Base-by-base conservation (phyloP, 2,888 invertebrate species). In the Theristus sp. region DNA sequence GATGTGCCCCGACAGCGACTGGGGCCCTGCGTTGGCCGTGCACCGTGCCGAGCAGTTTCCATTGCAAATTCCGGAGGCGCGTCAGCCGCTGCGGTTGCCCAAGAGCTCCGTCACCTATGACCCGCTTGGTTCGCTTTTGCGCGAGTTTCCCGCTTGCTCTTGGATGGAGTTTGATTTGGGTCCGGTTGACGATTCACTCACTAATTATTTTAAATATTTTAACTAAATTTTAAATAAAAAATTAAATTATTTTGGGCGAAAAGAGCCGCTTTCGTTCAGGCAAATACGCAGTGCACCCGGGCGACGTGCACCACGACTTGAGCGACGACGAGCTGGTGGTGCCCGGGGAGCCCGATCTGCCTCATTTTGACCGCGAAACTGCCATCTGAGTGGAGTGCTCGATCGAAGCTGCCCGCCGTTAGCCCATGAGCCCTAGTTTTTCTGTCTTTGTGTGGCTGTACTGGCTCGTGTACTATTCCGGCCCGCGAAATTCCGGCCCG, bases 11-110 rank as follows among this genome's bases (percentile, higher is more conserved):
- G 67, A 68, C 30, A 69, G 70, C 57, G 70, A 73, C 57, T 73
- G 73, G 73, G 73, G 73, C n/a, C 73, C 73, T 20, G 73, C 73
- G 2, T 61, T 73, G 61, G 73, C 73, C 10, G 65, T 73, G 29
- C 73, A 73, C 63, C 64, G 73, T 3, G 71, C 61, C 65, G 64
- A 66, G 59, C 60, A 68, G 56, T 73, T 68, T 63, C 73, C 73
- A 1, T 64, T 73, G 24, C 72, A 73, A 60, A 70, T 73, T 30
- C 73, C 73, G 3, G 72, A 72, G 61, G 73, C 72, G 2, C 62
- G 70, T 28, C 55, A 67, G 27, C 64, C 69, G 1, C 58, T 67
- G 27, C 52, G 66, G 24, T n/a, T n/a, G n/a, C n/a, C n/a, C n/a
- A n/a, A n/a, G n/a, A n/a, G n/a, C n/a, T n/a, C n/a, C n/a, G n/a